A percentile compares a stretch with the other conserved stretches of the same genome.
phyloP scores from a whole-genome alignment of 2,113 vertebrate species.

The Syrrhaptes paradoxus region DNA sequence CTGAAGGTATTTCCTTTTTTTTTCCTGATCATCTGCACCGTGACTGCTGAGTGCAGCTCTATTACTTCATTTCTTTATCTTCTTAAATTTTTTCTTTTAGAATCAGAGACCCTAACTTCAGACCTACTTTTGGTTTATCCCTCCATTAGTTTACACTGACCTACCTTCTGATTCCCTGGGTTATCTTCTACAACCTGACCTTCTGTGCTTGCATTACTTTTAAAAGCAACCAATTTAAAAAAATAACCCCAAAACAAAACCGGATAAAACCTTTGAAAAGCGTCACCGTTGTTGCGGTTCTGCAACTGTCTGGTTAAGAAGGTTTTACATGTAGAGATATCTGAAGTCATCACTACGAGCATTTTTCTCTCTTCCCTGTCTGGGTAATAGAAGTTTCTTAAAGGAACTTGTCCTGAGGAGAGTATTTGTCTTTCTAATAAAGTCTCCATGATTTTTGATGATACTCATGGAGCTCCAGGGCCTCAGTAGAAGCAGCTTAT shows the following conservation, averaged over 20 bases:
- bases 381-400: not conserved
- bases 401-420: not conserved
- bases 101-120: not conserved
- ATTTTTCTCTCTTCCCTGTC: not conserved
- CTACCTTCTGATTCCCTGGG: not conserved
- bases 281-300: not conserved
- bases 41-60: not conserved
- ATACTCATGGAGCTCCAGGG: not conserved
- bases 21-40: not conserved
- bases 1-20: not conserved
- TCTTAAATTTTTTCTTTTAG: not conserved
- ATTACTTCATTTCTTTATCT: not conserved
- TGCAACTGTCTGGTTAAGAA: not conserved
- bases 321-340: not conserved
- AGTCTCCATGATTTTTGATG: not conserved
- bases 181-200: not conserved
- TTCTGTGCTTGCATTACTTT: not conserved
- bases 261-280: not conserved
- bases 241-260: not conserved
- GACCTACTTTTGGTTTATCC: not conserved
- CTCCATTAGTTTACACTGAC: not conserved
- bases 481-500: not conserved
- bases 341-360: not conserved
- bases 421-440: not conserved
- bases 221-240: not conserved